Conservation (phyloP, 2,888 invertebrate species). For the Psococerastis gibbosa region DNA sequence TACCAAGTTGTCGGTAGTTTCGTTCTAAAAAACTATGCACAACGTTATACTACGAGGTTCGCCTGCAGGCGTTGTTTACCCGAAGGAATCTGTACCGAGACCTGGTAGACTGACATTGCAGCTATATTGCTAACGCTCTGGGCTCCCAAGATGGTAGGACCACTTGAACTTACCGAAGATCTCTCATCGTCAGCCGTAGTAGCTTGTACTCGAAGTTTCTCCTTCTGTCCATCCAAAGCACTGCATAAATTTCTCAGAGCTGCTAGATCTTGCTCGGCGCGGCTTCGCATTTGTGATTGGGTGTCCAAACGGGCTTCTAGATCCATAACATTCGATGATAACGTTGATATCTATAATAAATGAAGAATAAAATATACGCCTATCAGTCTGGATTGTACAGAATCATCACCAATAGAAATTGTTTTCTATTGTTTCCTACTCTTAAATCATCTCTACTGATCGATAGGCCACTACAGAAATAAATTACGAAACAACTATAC, state of each 20-base stretch:
- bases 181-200: conserved; percentile 28
- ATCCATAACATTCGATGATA: conserved; percentile 36
- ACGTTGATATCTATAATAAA: conserved; percentile 33
- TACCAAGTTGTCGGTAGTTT: too few relatives aligned
- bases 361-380: too few relatives aligned
- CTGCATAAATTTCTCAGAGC: conserved; percentile 39
- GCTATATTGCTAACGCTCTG: too few relatives aligned
- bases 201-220: conserved; percentile 36
- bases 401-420: too few relatives aligned
- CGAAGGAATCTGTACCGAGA: too few relatives aligned
- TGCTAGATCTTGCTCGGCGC: conserved; percentile 39
- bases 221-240: conserved; percentile 46
- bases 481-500: conserved; percentile 4
- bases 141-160: too few relatives aligned
- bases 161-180: conserved; percentile 16
- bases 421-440: conserved; percentile 5
- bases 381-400: too few relatives aligned
- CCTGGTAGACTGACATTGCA: too few relatives aligned
- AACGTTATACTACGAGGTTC: too few relatives aligned
- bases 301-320: conserved; percentile 45
- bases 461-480: not conserved
- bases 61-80: too few relatives aligned
- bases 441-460: too few relatives aligned
- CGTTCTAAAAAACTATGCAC: too few relatives aligned
- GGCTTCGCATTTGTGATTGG: conserved; percentile 34